Evolutionary conservation across 1,140 invertebrate genomes (phyloP), one percentile per base, ranked within the genome.

Genomic region (Euschistus heros): DNA sequence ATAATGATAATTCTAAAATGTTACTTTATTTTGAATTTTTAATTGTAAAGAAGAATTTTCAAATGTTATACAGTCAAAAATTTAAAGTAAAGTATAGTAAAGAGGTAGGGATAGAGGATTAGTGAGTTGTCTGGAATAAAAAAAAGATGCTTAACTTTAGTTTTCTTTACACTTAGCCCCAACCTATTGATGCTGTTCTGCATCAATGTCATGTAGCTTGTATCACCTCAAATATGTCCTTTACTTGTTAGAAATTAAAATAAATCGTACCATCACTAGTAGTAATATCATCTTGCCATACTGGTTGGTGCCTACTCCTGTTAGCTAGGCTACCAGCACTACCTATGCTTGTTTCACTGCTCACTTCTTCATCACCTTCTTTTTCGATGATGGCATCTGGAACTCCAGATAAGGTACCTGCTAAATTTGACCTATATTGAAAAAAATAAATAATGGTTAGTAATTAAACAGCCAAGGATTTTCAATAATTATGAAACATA

Each of bases 341-440:
- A 14, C 87, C 87, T 64, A 90, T 88, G 67, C 86, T 89, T 68
- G 87, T 83, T 71, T 86, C 84, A 73, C 87, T 86, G 47, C 80
- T 81, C 33, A 70, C 75, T 62, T 67, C 68, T 68, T 71, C 73
- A 70, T 74, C 62, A 70, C 66, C 47, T 69, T 75, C 62, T 62
- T 57, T 57, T 24, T 64, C 17, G 69, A 65, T 42, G 14, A 64
- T 61, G 10, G 62, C 57, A n/a, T 72, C 65, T 73, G 68, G 63
- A 75, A 79, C 70, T 37, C 76, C 81, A 65, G 82, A 80, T 68
- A 86, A 75, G 0, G 84, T 84, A n/a, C 82, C 83, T 26, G 82
- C 83, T 73, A 86, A 18, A 77, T 81, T 60, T 79, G 74, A 30
- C 72, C 67, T 67, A 63, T 50, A 64, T 62, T 65, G 30, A 37